Percentiles rank a stretch among this genome's conserved stretches.
These are phyloP conservation scores for Oscheius sp. DNA, from an alignment of 2,888 invertebrate species.

Conservation along the genomic window DNA sequence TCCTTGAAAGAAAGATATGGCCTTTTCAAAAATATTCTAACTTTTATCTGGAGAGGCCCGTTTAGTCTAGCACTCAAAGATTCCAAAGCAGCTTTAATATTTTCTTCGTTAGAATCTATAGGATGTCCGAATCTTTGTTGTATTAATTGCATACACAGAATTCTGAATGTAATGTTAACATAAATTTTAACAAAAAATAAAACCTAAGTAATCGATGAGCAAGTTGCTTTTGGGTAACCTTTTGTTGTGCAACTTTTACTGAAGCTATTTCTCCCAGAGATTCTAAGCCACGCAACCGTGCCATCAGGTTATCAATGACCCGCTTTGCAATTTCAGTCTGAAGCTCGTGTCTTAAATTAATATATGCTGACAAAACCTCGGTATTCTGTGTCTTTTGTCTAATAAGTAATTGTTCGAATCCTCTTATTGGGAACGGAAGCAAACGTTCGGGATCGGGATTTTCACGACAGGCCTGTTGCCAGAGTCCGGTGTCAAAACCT, in stretches of 20 bases:
- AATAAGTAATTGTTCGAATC: slow-evolving; percentile 82
- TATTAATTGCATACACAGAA: slow-evolving; percentile 50
- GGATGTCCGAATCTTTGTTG: slow-evolving; percentile 47
- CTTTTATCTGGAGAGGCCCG: slow-evolving; percentile 91
- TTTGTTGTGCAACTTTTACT: slow-evolving; percentile 19
- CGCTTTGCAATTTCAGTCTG: slow-evolving; percentile 19
- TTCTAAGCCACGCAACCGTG: slow-evolving; percentile 9
- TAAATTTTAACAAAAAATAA: no score
- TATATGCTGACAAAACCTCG: slow-evolving; percentile 41
- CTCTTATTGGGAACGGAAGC: slow-evolving; percentile 92
- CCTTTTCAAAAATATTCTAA: not conserved
- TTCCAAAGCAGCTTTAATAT: slow-evolving; percentile 87
- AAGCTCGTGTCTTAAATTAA: not conserved
- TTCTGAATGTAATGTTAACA: slow-evolving; percentile 23
- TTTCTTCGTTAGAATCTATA: slow-evolving; percentile 69
- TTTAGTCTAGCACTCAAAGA: slow-evolving; percentile 87
- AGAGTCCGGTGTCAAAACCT: slow-evolving; percentile 80
- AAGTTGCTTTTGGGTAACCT: slow-evolving; percentile 31
- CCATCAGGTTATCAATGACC: slow-evolving; percentile 19
- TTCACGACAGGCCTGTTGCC: slow-evolving; percentile 94
- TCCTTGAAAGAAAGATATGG: not conserved
- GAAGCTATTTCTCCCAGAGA: slow-evolving; percentile 13
- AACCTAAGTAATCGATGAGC: slow-evolving; percentile 34
- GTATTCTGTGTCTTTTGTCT: slow-evolving; percentile 75
- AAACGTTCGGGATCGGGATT: slow-evolving; percentile 91